These are phyloP conservation scores for Connochaetes taurinus DNA, from an alignment of 2,113 vertebrate species.

Conservation along the genomic window DNA sequence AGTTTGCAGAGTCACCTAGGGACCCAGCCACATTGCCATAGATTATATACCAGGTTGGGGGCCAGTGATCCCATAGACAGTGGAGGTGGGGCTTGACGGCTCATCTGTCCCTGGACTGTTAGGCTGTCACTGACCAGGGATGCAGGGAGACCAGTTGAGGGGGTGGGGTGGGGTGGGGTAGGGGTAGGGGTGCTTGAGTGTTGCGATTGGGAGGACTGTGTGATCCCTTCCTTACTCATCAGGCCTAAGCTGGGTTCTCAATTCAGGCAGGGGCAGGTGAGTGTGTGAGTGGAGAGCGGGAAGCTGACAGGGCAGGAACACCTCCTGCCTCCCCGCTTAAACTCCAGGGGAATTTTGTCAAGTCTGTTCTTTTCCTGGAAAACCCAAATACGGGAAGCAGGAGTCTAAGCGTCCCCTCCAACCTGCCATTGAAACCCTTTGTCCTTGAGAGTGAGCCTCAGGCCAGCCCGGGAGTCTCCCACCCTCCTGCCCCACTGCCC, in stretches of 20 bases:
- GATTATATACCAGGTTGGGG: background rate
- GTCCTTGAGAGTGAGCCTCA: background rate
- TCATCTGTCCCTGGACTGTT: background rate
- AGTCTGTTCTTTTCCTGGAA: background rate
- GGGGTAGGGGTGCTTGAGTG: too few relatives aligned
- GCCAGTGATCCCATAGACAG: fast-evolving
- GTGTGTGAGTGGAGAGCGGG: background rate
- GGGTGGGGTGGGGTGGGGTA: background rate
- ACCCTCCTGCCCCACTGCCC: background rate
- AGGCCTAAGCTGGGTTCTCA: background rate
- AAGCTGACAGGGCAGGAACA: background rate
- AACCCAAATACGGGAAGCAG: background rate
- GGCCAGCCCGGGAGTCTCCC: background rate
- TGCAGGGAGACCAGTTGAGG: too few relatives aligned
- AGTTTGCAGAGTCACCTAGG: background rate
- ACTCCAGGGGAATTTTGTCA: background rate
- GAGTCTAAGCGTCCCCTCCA: background rate
- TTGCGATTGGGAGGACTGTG: background rate
- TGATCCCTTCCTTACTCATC: background rate
- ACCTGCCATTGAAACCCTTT: background rate
- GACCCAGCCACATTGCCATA: background rate
- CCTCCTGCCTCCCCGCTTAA: background rate
- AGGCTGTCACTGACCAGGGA: background rate
- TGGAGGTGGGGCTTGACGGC: background rate
- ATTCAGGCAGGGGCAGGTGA: too few relatives aligned